These are phyloP conservation scores for Lithophane ornitopus DNA, from an alignment of 2,888 invertebrate genomes.

Conservation along the genomic window DNA sequence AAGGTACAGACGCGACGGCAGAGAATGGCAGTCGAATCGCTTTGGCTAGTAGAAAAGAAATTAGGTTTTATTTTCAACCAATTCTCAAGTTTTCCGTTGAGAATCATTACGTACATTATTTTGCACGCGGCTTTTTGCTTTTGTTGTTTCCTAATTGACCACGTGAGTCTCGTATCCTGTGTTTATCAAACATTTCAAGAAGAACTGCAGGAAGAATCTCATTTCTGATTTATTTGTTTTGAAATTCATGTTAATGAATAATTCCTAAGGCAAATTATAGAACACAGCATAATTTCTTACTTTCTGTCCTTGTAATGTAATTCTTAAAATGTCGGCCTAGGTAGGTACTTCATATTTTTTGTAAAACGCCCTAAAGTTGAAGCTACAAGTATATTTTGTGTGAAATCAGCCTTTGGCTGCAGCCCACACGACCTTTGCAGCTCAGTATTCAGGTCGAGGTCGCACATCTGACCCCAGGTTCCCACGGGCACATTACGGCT, in stretches of 20 bases:
- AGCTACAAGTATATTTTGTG: constrained; percentile 58
- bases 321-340: background rate
- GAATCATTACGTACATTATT: background rate
- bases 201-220: background rate
- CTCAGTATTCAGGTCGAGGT: constrained; percentile 81
- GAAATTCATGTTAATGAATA: background rate
- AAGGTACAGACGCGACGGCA: background rate
- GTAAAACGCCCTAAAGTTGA: constrained; percentile 23
- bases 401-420: constrained; percentile 67
- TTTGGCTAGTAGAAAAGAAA: constrained; percentile 4
- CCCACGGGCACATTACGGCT: constrained; percentile 68
- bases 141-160: constrained; percentile 7
- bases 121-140: constrained; percentile 5
- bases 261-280: background rate
- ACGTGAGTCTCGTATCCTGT: background rate
- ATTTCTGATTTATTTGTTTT: background rate
- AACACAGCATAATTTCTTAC: background rate
- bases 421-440: constrained; percentile 75
- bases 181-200: constrained; percentile 1
- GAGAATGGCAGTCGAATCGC: background rate
- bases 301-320: background rate
- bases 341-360: constrained; percentile 30
- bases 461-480: constrained; percentile 71
- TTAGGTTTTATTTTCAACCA: background rate
- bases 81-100: background rate